A percentile compares a stretch with the other conserved stretches of the same genome.
Conservation (phyloP, 1,140 invertebrate genomes). For the Bombus terrestris region DNA sequence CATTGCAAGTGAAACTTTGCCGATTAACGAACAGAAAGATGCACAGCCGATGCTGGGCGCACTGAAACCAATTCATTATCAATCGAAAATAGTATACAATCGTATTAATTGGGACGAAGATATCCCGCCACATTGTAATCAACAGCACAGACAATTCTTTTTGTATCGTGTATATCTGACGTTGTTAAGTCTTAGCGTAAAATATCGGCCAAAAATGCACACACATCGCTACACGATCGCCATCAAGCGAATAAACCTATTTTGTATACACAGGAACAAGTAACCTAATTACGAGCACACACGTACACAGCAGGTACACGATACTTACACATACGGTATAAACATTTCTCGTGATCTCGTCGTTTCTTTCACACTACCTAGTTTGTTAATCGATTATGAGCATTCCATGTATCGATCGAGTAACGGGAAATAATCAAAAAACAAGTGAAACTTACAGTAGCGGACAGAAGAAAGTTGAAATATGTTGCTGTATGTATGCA, state of each 20-base stretch:
- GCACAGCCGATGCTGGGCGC: constrained; percentile 42
- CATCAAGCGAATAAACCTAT: constrained; percentile 24
- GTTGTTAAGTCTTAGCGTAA: constrained; percentile 67
- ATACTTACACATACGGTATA: not conserved
- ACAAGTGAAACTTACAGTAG: not conserved
- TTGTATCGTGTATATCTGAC: constrained; percentile 65
- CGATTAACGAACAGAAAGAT: constrained; percentile 15
- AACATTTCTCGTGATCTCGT: constrained; percentile 19
- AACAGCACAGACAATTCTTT: constrained; percentile 64
- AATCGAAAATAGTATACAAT: constrained; percentile 2
- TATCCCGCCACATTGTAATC: constrained; percentile 21
- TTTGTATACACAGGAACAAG: constrained; percentile 42
- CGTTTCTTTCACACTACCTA: constrained; percentile 24
- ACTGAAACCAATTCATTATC: constrained; percentile 16
- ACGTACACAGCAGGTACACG: not conserved
- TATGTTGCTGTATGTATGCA: too few relatives aligned
- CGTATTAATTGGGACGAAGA: not conserved
- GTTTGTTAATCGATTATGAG: constrained; percentile 1
- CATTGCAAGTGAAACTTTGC: constrained; percentile 17
- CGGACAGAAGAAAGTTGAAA: too few relatives aligned
- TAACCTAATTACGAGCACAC: constrained; percentile 18
- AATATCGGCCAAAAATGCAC: constrained; percentile 66
- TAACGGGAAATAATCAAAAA: not conserved
- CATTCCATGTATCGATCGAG: constrained; percentile 1
- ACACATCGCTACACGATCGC: constrained; percentile 40